Conservation (phyloP, 1,140 invertebrate species). For the Aplysia californica region DNA sequence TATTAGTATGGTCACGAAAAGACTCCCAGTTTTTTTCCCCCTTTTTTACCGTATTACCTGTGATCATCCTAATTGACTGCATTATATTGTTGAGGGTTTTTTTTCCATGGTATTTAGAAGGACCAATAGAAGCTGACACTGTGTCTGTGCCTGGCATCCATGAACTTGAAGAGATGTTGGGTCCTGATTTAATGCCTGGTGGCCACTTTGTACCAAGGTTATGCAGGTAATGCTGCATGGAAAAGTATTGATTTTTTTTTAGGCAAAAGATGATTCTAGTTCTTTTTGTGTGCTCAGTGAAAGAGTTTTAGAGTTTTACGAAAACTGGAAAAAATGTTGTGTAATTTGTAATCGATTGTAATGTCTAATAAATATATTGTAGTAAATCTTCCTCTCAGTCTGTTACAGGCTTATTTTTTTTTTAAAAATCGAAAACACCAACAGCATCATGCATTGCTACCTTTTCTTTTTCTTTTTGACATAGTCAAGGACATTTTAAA, state of each 20-base stretch:
- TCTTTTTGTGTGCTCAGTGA: no score
- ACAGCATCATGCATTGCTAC: not conserved
- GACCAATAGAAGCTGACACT: constrained; percentile 6
- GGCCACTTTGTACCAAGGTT: constrained; percentile 24
- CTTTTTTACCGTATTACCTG: not conserved
- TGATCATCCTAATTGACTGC: not conserved
- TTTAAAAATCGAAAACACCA: not conserved
- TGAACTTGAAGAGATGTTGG: not conserved
- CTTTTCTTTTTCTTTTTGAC: no score
- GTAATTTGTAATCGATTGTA: not conserved
- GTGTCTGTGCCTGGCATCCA: not conserved
- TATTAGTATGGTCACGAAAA: not conserved
- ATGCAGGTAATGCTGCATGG: constrained; percentile 4
- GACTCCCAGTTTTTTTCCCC: not conserved
- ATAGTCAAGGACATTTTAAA: no score
- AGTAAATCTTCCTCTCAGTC: not conserved
- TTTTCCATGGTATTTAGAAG: constrained; percentile 4
- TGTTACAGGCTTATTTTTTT: not conserved
- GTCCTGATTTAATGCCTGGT: constrained; percentile 19
- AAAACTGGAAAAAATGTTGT: not conserved
- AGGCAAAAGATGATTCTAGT: not conserved
- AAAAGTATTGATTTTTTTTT: not conserved
- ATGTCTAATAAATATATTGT: not conserved
- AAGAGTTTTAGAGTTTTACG: not conserved
- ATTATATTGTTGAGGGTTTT: not conserved